These are phyloP conservation scores for Diplazon laetatorius DNA, from an alignment of 2,888 invertebrate species.

Conservation along the genomic window DNA sequence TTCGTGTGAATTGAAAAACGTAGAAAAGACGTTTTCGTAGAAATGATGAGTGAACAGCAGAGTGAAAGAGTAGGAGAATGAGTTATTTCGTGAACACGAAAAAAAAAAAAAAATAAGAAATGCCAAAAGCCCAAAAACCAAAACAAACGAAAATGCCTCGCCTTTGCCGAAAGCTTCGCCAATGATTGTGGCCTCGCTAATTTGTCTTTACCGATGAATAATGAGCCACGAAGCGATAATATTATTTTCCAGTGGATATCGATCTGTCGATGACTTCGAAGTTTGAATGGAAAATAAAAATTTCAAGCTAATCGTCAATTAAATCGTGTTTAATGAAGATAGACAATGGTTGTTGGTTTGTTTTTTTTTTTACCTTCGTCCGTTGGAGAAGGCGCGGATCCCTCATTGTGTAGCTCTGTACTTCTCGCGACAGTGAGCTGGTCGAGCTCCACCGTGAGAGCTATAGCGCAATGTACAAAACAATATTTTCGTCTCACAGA, in stretches of 20 bases:
- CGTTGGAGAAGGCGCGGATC: conserved; percentile 82
- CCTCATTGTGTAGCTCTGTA: conserved; percentile 85
- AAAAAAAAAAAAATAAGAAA: conserved; percentile 54
- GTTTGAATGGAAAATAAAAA: background rate
- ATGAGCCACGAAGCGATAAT: background rate
- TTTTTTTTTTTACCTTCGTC: conserved; percentile 82
- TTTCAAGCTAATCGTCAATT: background rate
- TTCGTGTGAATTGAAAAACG: too few relatives aligned
- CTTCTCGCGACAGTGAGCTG: conserved; percentile 86
- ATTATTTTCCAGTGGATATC: background rate
- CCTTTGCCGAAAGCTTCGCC: conserved; percentile 18
- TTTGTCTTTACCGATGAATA: background rate
- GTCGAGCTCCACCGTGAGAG: conserved; percentile 87
- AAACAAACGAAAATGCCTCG: conserved; percentile 47
- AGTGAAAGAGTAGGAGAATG: conserved; percentile 21
- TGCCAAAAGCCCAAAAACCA: conserved; percentile 47
- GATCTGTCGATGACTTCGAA: background rate
- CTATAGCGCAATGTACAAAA: conserved; percentile 84
- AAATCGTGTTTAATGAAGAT: too few relatives aligned
- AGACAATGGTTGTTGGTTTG: conserved; percentile 48
- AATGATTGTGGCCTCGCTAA: background rate
- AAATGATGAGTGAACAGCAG: conserved; percentile 20
- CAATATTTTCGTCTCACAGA: conserved; percentile 81
- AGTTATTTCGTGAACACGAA: conserved; percentile 41
- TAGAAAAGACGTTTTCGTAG: background rate